phyloP scores from a whole-genome alignment of 35 echinoderm and acorn worm species.

The Strongylocentrotus purpuratus region DNA sequence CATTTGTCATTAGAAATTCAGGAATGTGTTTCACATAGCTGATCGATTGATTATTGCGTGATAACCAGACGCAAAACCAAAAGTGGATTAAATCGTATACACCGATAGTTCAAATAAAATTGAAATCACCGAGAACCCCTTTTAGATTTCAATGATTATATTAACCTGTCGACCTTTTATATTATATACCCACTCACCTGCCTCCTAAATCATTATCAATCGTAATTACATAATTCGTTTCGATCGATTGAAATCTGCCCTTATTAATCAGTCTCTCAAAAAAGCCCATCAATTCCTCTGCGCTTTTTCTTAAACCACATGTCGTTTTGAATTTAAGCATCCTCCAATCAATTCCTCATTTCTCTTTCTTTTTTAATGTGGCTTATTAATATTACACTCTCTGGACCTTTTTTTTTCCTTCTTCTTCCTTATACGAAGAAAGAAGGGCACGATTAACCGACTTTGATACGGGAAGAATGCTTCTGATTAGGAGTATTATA shows the following conservation, averaged over 20 bases:
- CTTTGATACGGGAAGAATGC: not conserved
- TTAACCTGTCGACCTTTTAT: not conserved
- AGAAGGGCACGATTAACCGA: not conserved
- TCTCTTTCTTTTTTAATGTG: not conserved
- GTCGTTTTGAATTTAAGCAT: not conserved
- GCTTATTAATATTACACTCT: not conserved
- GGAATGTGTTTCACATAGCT: no score
- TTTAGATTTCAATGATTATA: no score
- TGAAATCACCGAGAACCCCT: no score
- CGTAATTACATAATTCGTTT: conserved; percentile 13
- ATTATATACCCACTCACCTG: not conserved
- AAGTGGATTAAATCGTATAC: not conserved
- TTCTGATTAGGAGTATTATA: conserved; percentile 1
- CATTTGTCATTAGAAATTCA: no score
- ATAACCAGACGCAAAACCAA: not conserved
- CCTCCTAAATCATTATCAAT: not conserved
- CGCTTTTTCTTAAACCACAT: not conserved
- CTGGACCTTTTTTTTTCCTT: not conserved
- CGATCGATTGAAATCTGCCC: conserved; percentile 1
- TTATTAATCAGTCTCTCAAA: not conserved
- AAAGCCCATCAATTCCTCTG: not conserved
- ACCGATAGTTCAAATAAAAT: not conserved
- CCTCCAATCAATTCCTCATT: not conserved
- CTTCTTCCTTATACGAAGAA: not conserved
- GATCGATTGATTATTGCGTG: no score